Conservation (phyloP, 2,797 vertebrate species). For the Nyctalus aviator region DNA sequence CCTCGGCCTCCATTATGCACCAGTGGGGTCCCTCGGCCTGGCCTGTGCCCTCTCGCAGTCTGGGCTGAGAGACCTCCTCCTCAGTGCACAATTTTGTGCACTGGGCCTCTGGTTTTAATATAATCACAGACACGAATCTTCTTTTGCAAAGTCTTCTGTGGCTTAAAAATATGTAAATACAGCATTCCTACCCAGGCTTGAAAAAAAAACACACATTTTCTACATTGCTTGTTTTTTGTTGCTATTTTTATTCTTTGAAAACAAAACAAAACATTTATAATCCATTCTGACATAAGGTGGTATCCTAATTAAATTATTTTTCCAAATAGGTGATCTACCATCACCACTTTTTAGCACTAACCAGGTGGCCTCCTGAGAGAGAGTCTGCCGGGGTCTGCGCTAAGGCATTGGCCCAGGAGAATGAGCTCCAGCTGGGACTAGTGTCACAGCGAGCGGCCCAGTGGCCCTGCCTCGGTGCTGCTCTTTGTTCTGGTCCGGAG, state of each 20-base stretch:
- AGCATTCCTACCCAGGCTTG: conserved; percentile 4
- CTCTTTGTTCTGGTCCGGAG: neutral
- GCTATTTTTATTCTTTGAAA: neutral
- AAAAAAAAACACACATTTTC: neutral
- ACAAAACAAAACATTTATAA: conserved; percentile 13
- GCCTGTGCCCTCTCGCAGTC: too few species aligned
- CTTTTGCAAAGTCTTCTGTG: neutral
- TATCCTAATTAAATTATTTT: conserved; percentile 2
- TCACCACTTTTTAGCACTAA: neutral
- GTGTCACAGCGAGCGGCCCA: neutral
- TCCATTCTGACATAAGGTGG: conserved; percentile 31
- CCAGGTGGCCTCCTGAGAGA: neutral
- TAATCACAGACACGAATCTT: conserved; percentile 27
- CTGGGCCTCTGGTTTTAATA: neutral
- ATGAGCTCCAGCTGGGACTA: rapidly evolving
- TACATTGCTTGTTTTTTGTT: neutral
- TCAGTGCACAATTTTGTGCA: too few species aligned
- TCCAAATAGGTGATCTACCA: neutral
- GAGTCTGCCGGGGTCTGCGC: neutral
- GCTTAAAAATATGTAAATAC: conserved; percentile 48
- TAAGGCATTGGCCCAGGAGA: neutral
- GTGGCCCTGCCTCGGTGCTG: neutral
- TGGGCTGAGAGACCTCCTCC: too few species aligned
- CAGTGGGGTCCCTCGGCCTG: too few species aligned
- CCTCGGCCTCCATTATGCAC: too few species aligned